These are phyloP conservation scores for Seriola rivoliana DNA, from an alignment of 2,113 vertebrate species.

Conservation along the genomic window DNA sequence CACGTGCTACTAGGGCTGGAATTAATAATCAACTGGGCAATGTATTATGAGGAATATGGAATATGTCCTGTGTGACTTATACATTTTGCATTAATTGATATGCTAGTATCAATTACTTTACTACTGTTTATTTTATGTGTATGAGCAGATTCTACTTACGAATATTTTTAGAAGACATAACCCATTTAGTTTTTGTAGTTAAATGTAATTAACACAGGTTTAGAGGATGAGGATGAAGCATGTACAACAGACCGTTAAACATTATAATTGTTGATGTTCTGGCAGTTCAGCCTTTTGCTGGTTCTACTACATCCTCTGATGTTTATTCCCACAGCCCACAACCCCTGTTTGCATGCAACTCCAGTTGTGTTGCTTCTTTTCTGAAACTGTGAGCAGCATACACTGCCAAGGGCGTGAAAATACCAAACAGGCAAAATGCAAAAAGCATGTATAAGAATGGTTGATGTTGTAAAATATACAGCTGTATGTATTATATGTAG, in stretches of 20 bases:
- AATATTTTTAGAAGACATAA: background rate
- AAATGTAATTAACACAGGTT: background rate
- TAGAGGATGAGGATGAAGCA: background rate
- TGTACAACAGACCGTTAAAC: background rate
- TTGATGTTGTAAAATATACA: background rate
- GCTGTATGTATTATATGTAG: no score
- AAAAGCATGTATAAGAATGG: background rate
- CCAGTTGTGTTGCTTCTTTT: background rate
- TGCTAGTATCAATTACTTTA: background rate
- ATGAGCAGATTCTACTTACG: background rate
- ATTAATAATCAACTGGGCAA: background rate
- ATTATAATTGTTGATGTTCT: background rate
- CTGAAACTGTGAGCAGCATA: background rate
- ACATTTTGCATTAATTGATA: background rate
- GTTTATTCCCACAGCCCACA: background rate
- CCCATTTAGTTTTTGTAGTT: background rate
- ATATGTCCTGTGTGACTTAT: background rate
- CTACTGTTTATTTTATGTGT: background rate
- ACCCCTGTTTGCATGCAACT: constrained; percentile 3
- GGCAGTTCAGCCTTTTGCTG: background rate
- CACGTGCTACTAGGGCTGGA: background rate
- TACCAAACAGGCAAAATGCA: background rate
- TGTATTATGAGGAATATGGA: background rate
- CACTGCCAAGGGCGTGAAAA: background rate
- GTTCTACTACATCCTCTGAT: background rate